Conservation (phyloP, 2,113 vertebrate species). For the Macaca fascicularis region DNA sequence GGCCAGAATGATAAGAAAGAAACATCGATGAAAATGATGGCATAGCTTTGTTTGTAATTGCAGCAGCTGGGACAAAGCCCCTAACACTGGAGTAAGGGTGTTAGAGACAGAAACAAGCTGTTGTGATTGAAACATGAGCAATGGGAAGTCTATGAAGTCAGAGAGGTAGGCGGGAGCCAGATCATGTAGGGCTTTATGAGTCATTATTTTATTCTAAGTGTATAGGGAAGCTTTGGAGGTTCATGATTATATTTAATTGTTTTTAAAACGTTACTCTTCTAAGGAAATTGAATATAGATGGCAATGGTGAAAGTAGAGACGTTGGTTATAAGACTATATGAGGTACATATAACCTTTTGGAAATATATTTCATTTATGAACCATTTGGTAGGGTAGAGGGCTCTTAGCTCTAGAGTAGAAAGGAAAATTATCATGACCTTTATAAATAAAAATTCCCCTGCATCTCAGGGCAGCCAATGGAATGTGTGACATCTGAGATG, state of each 20-base stretch:
- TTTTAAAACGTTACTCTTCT: neutral
- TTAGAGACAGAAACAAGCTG: neutral
- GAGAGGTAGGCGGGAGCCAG: neutral
- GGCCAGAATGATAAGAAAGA: neutral
- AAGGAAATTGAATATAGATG: neutral
- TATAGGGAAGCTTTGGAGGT: neutral
- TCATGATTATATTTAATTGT: neutral
- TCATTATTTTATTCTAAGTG: neutral
- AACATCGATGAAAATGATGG: neutral
- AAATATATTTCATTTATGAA: neutral
- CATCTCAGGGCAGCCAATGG: neutral
- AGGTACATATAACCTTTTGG: neutral
- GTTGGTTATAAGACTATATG: neutral
- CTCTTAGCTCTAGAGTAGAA: neutral
- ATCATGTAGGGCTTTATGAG: neutral
- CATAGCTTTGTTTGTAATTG: neutral
- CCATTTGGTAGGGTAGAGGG: neutral
- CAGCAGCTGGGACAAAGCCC: neutral
- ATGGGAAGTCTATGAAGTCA: neutral
- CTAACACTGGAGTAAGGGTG: too few species aligned
- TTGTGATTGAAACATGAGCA: neutral
- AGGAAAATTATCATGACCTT: neutral
- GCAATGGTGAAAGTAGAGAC: neutral
- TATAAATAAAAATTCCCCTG: neutral
- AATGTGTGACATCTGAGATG: neutral